These are phyloP conservation scores for Illadopsis cleaveri DNA, from an alignment of 2,113 vertebrate species.

Conservation along the genomic window DNA sequence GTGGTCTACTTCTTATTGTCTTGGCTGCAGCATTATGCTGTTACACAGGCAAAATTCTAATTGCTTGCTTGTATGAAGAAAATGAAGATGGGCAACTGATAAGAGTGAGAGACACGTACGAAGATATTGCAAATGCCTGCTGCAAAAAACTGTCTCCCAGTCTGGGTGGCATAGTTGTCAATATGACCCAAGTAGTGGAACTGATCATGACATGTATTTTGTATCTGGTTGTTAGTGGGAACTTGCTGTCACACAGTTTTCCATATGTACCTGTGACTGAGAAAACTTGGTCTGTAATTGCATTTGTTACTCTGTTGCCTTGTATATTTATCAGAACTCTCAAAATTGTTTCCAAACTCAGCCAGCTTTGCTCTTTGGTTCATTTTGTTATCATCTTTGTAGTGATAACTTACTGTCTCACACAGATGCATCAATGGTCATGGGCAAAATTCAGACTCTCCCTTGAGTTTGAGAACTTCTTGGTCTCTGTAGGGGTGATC, in stretches of 20 bases:
- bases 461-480: conserved; percentile 78
- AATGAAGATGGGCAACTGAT: conserved; percentile 60
- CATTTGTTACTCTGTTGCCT: conserved; percentile 75
- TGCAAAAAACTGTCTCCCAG: conserved; percentile 70
- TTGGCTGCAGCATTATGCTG: conserved; percentile 76
- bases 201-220: conserved; percentile 86
- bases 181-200: conserved; percentile 74
- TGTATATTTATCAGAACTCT: conserved; percentile 80
- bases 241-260: conserved; percentile 77
- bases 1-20: conserved; percentile 75
- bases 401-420: conserved; percentile 78
- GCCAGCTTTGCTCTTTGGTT: conserved; percentile 79
- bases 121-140: conserved; percentile 76
- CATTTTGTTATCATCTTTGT: conserved; percentile 81
- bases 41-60: conserved; percentile 82
- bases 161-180: conserved; percentile 71
- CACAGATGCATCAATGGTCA: conserved; percentile 71
- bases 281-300: conserved; percentile 72
- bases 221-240: conserved; percentile 79
- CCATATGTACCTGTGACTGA: conserved; percentile 64
- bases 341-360: conserved; percentile 77
- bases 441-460: conserved; percentile 73
- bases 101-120: conserved; percentile 75
- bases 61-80: conserved; percentile 79
- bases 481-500: conserved; percentile 80